phyloP scores from a whole-genome alignment of 2,797 vertebrate genomes.

The Epinephelus awoara region DNA sequence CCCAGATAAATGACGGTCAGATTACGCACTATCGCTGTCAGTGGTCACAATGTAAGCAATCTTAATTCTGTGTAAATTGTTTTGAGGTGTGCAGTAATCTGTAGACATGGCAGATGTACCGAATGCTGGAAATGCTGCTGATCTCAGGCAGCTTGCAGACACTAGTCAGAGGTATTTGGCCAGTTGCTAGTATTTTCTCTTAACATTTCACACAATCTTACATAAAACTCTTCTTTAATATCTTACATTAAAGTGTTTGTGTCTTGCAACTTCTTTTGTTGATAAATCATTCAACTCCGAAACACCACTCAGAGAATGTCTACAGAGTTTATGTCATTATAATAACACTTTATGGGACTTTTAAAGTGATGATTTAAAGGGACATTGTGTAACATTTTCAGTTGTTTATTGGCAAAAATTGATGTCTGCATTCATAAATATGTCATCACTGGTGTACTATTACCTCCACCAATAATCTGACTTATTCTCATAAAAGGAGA shows the following conservation, averaged over 20 bases:
- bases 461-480: too few relatives aligned
- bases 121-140: conserved; percentile 10
- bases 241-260: background rate
- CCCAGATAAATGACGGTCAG: conserved; percentile 6
- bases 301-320: background rate
- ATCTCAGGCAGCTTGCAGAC: conserved; percentile 5
- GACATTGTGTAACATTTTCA: too few relatives aligned
- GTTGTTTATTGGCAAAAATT: too few relatives aligned
- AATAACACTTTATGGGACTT: background rate
- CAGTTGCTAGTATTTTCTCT: background rate
- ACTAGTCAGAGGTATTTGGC: background rate
- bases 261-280: background rate
- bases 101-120: background rate
- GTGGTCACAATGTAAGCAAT: background rate
- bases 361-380: conserved; percentile 2
- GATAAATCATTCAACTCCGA: background rate
- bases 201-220: background rate
- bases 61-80: conserved; percentile 3
- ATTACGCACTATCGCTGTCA: background rate
- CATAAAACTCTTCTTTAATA: background rate
- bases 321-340: background rate
- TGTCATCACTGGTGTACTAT: too few relatives aligned
- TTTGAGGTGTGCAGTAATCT: background rate
- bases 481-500: too few relatives aligned
- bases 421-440: too few relatives aligned